phyloP scores from a whole-genome alignment of 1,140 invertebrate species.

The Drosophila kikkawai region DNA sequence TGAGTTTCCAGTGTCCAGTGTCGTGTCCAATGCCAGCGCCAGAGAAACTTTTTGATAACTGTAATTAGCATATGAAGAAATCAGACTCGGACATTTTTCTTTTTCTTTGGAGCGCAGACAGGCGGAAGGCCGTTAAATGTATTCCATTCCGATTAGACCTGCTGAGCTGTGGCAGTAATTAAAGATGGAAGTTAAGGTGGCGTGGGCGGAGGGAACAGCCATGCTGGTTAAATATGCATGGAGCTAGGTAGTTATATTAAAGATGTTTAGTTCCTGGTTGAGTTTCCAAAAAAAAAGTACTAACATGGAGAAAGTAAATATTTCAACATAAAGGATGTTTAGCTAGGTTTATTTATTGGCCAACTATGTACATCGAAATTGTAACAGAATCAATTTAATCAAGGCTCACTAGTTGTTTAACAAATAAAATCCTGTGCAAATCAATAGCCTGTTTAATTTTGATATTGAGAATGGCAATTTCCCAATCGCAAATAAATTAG shows the following conservation, averaged over 20 bases:
- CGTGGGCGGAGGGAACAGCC: background rate
- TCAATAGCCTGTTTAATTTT: background rate
- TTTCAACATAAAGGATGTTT: background rate
- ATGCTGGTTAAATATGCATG: background rate
- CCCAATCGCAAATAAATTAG: background rate
- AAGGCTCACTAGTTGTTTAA: background rate
- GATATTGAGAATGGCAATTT: background rate
- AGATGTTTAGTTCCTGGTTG: background rate
- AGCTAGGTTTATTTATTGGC: background rate
- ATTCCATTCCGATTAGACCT: conserved; percentile 36
- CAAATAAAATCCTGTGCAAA: too few species aligned
- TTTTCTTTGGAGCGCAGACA: conserved; percentile 39
- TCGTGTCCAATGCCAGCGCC: conserved; percentile 36
- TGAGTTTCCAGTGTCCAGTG: conserved; percentile 52
- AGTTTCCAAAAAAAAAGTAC: background rate
- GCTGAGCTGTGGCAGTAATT: conserved; percentile 18
- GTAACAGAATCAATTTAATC: background rate
- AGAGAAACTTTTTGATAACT: conserved; percentile 67
- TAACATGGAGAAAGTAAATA: too few species aligned
- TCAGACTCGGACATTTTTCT: conserved; percentile 30
- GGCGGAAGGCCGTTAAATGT: conserved; percentile 51
- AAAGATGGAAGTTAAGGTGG: background rate
- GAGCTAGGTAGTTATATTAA: background rate
- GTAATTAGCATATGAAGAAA: conserved; percentile 80
- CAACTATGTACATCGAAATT: too few species aligned